Evolutionary conservation across 2,888 invertebrate species (phyloP).

Genomic region (Blomia tropicalis): DNA sequence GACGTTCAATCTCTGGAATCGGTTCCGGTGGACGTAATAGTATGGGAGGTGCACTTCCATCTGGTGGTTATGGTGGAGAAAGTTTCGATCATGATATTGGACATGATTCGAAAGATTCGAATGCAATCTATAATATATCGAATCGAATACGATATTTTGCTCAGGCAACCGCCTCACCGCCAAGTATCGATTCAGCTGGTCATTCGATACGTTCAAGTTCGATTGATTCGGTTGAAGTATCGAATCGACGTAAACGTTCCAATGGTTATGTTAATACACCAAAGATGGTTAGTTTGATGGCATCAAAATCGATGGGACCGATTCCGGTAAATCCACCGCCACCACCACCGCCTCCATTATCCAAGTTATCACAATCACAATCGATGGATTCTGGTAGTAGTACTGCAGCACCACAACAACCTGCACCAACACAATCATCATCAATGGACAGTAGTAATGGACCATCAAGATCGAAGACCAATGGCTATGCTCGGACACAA

Average conservation of each 20-base stretch:
- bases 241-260: neutral
- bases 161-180: conserved; percentile 18
- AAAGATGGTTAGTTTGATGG: neutral
- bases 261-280: neutral
- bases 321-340: too few species aligned
- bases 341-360: too few species aligned
- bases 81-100: too few species aligned
- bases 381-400: too few species aligned
- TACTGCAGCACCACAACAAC: neutral
- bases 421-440: neutral
- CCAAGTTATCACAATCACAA: too few species aligned
- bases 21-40: neutral
- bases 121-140: conserved; percentile 23
- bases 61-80: neutral
- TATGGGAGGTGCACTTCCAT: neutral
- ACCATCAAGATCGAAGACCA: neutral
- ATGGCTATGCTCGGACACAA: conserved; percentile 1
- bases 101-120: neutral
- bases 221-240: neutral
- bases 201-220: conserved; percentile 30
- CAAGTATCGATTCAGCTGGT: conserved; percentile 17
- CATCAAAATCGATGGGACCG: too few species aligned
- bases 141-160: conserved; percentile 22
- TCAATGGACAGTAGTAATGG: neutral
- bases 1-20: conserved; percentile 32